phyloP scores from a whole-genome alignment of 2,888 invertebrate genomes.

The Lamellibrachia columna region DNA sequence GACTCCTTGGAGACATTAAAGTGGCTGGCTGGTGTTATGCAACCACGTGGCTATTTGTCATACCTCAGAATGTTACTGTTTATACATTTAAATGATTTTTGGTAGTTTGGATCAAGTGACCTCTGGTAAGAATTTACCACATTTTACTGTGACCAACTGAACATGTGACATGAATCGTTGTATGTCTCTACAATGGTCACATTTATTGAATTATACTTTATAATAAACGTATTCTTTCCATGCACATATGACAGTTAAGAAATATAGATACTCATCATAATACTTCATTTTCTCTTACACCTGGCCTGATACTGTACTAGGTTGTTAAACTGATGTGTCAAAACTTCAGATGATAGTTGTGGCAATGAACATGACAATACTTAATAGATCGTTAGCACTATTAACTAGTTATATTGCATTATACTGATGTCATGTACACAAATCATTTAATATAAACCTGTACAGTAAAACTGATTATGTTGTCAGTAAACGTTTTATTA shows the following conservation, averaged over 20 bases:
- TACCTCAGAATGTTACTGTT: neutral
- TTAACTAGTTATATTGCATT: neutral
- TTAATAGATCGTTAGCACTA: neutral
- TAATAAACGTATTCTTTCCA: neutral
- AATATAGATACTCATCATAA: neutral
- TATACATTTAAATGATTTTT: neutral
- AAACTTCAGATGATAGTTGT: neutral
- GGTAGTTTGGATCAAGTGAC: neutral
- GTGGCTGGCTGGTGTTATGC: neutral
- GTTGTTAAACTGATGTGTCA: too few species aligned
- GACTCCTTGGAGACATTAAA: neutral
- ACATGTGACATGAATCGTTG: neutral
- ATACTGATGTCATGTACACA: neutral
- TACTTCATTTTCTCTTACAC: neutral
- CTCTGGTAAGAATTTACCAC: neutral
- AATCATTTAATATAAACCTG: neutral
- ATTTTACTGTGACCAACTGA: neutral
- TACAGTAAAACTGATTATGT: neutral
- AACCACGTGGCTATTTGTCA: neutral
- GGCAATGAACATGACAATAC: neutral
- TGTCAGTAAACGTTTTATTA: neutral
- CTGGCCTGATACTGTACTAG: neutral
- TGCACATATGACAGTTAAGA: too few species aligned
- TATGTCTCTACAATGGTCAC: neutral
- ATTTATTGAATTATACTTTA: neutral